These are phyloP conservation scores for Dascillus cervinus DNA, from an alignment of 2,888 invertebrate genomes.

Conservation along the genomic window DNA sequence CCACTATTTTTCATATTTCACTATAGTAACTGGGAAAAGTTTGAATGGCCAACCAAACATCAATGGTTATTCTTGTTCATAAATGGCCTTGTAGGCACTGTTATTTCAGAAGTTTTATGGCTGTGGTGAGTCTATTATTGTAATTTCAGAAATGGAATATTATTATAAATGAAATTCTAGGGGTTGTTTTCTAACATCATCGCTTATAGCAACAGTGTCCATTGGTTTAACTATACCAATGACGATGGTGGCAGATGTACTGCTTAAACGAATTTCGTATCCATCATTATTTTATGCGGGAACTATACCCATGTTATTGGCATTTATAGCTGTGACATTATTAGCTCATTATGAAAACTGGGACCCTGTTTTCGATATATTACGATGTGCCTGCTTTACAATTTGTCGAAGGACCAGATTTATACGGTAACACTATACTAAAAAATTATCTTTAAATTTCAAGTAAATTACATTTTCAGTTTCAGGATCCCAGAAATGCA, in stretches of 20 bases:
- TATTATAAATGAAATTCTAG: slow-evolving; percentile 44
- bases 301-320: slow-evolving; percentile 66
- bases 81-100: slow-evolving; percentile 85
- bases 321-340: slow-evolving; percentile 63
- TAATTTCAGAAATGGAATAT: neutral
- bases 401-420: slow-evolving; percentile 44
- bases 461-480: slow-evolving; percentile 19
- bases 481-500: slow-evolving; percentile 55
- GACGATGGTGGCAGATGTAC: slow-evolving; percentile 76
- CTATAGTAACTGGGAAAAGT: slow-evolving; percentile 71
- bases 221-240: slow-evolving; percentile 84
- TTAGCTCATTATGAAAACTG: slow-evolving; percentile 73
- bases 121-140: slow-evolving; percentile 58
- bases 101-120: slow-evolving; percentile 88
- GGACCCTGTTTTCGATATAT: slow-evolving; percentile 63
- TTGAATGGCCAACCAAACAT: slow-evolving; percentile 75
- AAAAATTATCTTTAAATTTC: slow-evolving; percentile 2
- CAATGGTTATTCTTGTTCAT: slow-evolving; percentile 74
- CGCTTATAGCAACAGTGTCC: slow-evolving; percentile 78
- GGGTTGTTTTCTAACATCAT: slow-evolving; percentile 91
- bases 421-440: slow-evolving; percentile 42
- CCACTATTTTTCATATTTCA: slow-evolving; percentile 83
- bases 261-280: slow-evolving; percentile 61
- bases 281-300: slow-evolving; percentile 69
- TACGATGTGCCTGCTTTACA: slow-evolving; percentile 46